Conservation (phyloP, 2,797 vertebrate species). For the Allenopithecus nigroviridis region DNA sequence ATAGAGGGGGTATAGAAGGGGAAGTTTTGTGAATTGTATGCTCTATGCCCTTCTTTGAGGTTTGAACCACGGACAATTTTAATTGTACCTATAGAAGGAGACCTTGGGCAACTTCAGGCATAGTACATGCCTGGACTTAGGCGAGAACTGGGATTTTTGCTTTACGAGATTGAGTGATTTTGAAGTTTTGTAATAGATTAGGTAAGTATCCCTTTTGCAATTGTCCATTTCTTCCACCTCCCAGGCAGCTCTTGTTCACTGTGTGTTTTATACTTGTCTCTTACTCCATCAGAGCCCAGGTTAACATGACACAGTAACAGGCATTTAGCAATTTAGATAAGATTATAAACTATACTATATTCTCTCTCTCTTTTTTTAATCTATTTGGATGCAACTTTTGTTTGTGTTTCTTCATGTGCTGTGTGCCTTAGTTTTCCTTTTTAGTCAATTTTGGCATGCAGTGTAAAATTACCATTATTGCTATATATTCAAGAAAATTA, state of each 20-base stretch:
- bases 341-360: neutral
- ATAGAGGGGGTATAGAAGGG: neutral
- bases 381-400: neutral
- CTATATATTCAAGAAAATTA: neutral
- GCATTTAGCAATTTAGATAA: neutral
- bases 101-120: constrained; percentile 16
- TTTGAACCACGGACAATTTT: constrained; percentile 69
- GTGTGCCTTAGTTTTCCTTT: neutral
- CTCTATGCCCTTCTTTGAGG: constrained; percentile 58
- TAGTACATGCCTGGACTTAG: neutral
- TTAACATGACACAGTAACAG: neutral
- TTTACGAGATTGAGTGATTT: constrained; percentile 3
- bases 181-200: constrained; percentile 14
- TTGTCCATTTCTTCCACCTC: neutral
- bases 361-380: neutral
- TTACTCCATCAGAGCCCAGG: neutral
- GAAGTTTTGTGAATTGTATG: neutral
- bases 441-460: neutral
- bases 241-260: neutral
- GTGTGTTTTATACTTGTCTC: neutral
- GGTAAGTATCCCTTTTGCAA: neutral
- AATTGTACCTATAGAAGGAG: constrained; percentile 59
- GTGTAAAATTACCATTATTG: neutral
- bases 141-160: neutral
- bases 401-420: neutral